Percentiles rank a stretch among this genome's conserved stretches.
Conservation (phyloP, 2,888 invertebrate genomes). For the Copidosoma aretas region DNA sequence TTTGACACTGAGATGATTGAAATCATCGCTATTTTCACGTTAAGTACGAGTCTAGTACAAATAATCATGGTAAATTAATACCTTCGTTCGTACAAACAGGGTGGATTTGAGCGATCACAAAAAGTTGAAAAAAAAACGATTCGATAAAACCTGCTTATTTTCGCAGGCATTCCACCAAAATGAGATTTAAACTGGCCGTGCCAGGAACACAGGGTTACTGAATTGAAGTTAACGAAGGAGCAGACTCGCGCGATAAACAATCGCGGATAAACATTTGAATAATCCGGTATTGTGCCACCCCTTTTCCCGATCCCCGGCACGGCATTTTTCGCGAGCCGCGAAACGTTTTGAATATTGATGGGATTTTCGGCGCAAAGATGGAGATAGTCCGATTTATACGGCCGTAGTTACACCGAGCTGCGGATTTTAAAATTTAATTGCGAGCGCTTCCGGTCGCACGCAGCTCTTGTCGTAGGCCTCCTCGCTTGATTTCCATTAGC, state of each 20-base stretch:
- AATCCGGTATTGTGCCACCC: constrained; percentile 22
- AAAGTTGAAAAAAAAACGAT: not conserved
- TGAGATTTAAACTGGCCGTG: not conserved
- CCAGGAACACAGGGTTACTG: not conserved
- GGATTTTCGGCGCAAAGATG: constrained; percentile 2
- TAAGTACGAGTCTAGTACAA: too few species aligned
- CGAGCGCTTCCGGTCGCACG: constrained; percentile 2
- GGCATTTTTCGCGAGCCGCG: not conserved
- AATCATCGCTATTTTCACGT: too few species aligned
- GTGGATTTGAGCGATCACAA: too few species aligned
- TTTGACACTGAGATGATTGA: too few species aligned
- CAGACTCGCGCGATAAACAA: constrained; percentile 14
- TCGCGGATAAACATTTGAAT: constrained; percentile 30
- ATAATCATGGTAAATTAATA: too few species aligned
- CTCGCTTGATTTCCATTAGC: constrained; percentile 20
- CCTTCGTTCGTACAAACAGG: too few species aligned
- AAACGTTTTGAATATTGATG: constrained; percentile 31
- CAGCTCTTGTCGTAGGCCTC: constrained; percentile 20
- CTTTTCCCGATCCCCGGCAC: not conserved
- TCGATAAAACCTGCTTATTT: not conserved
- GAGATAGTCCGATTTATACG: not conserved
- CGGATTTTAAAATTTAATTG: constrained; percentile 34
- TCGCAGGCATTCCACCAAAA: not conserved
- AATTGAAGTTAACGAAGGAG: constrained; percentile 20
- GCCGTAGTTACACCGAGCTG: not conserved